Percentiles rank a stretch among this genome's conserved stretches.
phyloP scores from a whole-genome alignment of 1,140 invertebrate genomes.

The Aethina tumida region DNA sequence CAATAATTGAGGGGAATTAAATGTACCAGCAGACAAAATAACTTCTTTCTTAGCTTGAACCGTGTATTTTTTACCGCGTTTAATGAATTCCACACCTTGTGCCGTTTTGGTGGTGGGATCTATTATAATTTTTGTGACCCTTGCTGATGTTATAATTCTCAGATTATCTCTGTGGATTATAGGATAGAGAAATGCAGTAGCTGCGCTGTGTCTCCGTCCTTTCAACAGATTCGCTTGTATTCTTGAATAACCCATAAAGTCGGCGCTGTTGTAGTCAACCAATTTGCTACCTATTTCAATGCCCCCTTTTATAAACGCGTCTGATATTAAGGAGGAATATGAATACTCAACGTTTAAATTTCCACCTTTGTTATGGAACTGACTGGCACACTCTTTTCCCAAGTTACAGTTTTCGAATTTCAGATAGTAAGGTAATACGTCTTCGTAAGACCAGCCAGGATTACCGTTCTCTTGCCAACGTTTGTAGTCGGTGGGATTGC shows the following conservation, averaged over 20 bases:
- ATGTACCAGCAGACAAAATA: conserved; percentile 42
- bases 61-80: conserved; percentile 29
- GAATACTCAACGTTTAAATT: conserved; percentile 47
- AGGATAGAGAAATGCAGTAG: conserved; percentile 44
- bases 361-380: conserved; percentile 28
- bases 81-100: conserved; percentile 44
- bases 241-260: conserved; percentile 49
- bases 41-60: conserved; percentile 43
- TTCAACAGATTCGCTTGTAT: conserved; percentile 50
- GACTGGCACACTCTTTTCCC: conserved; percentile 21
- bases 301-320: conserved; percentile 56
- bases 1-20: conserved; percentile 40
- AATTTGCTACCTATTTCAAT: conserved; percentile 43
- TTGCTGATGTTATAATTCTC: conserved; percentile 36
- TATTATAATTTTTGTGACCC: conserved; percentile 40
- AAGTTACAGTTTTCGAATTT: conserved; percentile 46
- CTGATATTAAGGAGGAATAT: conserved; percentile 34
- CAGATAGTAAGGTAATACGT: conserved; percentile 37
- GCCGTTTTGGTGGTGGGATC: conserved; percentile 46
- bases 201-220: conserved; percentile 40
- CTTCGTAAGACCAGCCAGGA: conserved; percentile 38
- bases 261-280: conserved; percentile 35
- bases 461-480: conserved; percentile 51
- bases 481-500: conserved; percentile 54
- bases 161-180: conserved; percentile 41